Conservation (phyloP, 1,140 invertebrate genomes). For the Laupala kohalensis region DNA sequence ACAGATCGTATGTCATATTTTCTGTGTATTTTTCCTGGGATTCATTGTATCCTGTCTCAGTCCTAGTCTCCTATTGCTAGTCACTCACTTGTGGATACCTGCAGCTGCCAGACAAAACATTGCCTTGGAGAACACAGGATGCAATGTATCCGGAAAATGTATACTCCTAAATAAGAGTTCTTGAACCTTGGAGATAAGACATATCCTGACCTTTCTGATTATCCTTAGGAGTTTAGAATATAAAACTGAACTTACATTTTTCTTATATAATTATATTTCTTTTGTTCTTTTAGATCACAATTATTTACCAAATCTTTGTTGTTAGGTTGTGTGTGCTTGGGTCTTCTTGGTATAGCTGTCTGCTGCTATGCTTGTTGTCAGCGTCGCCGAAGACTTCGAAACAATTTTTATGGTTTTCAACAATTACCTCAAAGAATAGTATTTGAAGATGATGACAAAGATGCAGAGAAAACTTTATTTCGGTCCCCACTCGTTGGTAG, state of each 20-base stretch:
- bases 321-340: constrained; percentile 32
- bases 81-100: too few relatives aligned
- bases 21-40: too few relatives aligned
- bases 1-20: too few relatives aligned
- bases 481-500: constrained; percentile 38
- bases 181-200: neutral
- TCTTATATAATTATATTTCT: neutral
- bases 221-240: neutral
- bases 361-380: constrained; percentile 31
- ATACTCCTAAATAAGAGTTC: neutral
- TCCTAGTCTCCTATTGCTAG: too few relatives aligned
- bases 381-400: constrained; percentile 26
- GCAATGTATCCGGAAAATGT: neutral
- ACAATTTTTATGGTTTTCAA: constrained; percentile 29
- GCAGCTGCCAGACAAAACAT: too few relatives aligned
- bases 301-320: constrained; percentile 13
- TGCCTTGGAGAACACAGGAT: too few relatives aligned
- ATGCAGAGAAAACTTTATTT: constrained; percentile 48
- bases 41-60: too few relatives aligned
- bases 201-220: neutral
- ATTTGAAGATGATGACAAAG: constrained; percentile 44
- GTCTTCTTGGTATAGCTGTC: constrained; percentile 27
- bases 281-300: neutral
- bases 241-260: constrained; percentile 9
- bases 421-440: constrained; percentile 29